These are phyloP conservation scores for Monopis laevigella DNA, from an alignment of 2,888 invertebrate species.

Conservation along the genomic window DNA sequence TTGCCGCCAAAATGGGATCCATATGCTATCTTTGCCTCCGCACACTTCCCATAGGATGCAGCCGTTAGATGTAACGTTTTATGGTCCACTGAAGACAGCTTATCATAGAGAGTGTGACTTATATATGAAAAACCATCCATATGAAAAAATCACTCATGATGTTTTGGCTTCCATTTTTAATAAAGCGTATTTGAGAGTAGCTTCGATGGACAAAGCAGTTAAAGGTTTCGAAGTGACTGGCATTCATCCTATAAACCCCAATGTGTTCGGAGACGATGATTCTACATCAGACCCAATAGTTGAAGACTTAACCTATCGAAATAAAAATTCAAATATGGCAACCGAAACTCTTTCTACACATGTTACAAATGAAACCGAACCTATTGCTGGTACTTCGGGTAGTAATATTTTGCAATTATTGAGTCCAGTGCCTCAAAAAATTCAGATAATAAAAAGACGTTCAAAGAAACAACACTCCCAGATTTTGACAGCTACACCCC, in stretches of 20 bases:
- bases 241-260: not conserved
- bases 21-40: no score
- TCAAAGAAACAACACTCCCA: conserved; percentile 3
- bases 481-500: conserved; percentile 8
- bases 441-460: not conserved
- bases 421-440: not conserved
- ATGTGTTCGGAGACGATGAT: not conserved
- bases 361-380: not conserved
- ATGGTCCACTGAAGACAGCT: no score
- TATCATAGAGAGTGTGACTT: no score
- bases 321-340: not conserved
- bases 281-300: no score
- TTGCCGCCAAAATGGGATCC: no score
- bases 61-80: no score
- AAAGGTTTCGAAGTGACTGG: not conserved
- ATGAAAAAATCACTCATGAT: no score
- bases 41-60: no score
- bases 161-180: no score
- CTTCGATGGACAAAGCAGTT: not conserved
- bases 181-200: no score
- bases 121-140: no score
- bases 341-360: not conserved
- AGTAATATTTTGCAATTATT: not conserved
- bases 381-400: not conserved
- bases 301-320: not conserved